Evolutionary conservation across 2,797 vertebrate genomes (phyloP), one percentile per base, ranked within the genome.

Genomic region (Sebastes steindachneri): DNA sequence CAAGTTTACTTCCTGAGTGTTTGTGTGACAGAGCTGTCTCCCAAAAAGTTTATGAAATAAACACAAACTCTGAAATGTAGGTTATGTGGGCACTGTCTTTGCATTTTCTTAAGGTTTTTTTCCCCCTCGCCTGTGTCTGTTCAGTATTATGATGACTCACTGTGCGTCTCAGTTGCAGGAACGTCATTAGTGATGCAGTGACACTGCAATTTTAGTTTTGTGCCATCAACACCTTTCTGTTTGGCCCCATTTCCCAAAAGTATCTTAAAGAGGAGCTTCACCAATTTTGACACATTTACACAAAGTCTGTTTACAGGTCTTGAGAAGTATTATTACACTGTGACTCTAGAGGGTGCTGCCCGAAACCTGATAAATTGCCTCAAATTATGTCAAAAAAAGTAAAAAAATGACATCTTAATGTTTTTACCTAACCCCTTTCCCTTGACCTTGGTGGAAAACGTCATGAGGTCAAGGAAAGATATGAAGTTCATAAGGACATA

Each of bases 11-110:
- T 67, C 35, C 15, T n/a, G 31, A 60, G 54, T 55, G 74, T 75
- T 68, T 64, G 23, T 59, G 11, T 64, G 72, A 62, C 65, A 41
- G 45, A 25, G 2, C 8, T 19, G 29, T 55, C 57, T 83, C 63
- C 41, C 9, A n/a, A 84, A 51, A 90, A 85, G 54, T 88, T 88
- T 76, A 60, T 37, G 23, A 63, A 84, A 83, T 80, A 63, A 79
- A 85, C 63, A 79, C 28, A 23, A 82, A 84, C 63, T 80, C 26
- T 31, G 3, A 51, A 79, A 86, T 86, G 51, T 84, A 37, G 51
- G 69, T 75, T 86, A 54, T 62, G 8, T 26, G 25, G 29, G 19
- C 10, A 9, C 75, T 71, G 54, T 29, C 21, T 67, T 57, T 73
- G 45, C n/a, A 75, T 80, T 79, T 85, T 77, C 53, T 23, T 25